A percentile compares a stretch with the other conserved stretches of the same genome.
These are phyloP conservation scores for Parthenolecanium corni DNA, from an alignment of 2,888 invertebrate species.

Conservation along the genomic window DNA sequence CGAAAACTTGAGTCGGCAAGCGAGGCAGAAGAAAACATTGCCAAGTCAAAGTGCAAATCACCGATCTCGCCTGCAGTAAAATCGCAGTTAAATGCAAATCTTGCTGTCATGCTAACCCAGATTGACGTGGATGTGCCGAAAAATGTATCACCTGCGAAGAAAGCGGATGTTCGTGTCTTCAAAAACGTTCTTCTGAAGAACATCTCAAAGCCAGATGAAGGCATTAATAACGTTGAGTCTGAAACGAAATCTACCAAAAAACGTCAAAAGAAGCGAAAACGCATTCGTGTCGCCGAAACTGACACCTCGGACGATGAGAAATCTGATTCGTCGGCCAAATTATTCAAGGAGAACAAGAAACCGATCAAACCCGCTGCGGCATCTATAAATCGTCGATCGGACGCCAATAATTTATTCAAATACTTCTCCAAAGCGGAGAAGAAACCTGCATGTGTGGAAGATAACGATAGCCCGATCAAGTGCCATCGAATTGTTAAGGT, in stretches of 20 bases:
- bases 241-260: background rate
- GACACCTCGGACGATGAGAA: background rate
- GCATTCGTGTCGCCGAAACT: background rate
- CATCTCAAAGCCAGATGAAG: background rate
- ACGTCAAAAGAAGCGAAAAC: background rate
- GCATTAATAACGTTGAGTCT: too few relatives aligned
- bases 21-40: too few relatives aligned
- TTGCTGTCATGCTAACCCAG: too few relatives aligned
- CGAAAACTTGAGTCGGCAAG: too few relatives aligned
- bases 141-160: too few relatives aligned
- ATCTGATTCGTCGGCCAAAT: background rate
- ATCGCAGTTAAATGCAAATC: too few relatives aligned
- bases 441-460: background rate
- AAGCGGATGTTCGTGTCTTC: background rate
- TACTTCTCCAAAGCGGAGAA: constrained; percentile 15
- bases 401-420: constrained; percentile 8
- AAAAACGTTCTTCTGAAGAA: background rate
- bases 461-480: background rate
- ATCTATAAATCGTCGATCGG: background rate
- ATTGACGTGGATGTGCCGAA: too few relatives aligned
- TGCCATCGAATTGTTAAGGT: background rate
- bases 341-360: background rate
- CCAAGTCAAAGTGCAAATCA: too few relatives aligned
- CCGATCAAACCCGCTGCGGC: background rate
- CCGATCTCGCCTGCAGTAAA: too few relatives aligned